Evolutionary conservation across 2,888 invertebrate species (phyloP), one percentile per base, ranked within the genome.

Genomic region (Sesia apiformis): DNA sequence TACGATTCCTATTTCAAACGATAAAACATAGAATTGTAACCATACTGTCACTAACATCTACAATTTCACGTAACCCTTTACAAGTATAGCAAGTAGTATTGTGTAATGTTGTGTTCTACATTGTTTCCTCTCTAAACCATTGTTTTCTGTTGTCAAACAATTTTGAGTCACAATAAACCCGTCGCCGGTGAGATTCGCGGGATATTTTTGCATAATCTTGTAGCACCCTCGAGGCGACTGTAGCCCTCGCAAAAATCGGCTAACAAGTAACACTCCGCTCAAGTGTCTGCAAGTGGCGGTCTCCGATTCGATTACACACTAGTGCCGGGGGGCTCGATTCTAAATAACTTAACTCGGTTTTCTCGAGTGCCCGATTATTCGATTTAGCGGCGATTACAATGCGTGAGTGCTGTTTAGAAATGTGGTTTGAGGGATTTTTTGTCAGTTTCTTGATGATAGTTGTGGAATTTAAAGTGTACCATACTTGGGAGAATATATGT

Each of bases 221-320:
- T 57, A 59, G 63, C 64, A 62, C 69, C 69, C 73, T 63, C 64
- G 68, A 61, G 72, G 61, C 60, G 54, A 53, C 56, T 53, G 52
- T 52, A 62, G 55, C 67, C 68, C 71, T 65, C 73, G 73, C 81
- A 79, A 84, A 83, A 84, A 82, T 81, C 79, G 76, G 76, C 83
- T 83, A 86, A 87, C 86, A 85, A 77, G 86, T 85, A 85, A 84
- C 86, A 81, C 84, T 84, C 66, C 67, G 69, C 76, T 81, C 73
- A 74, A 83, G 84, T 81, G 82, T 71, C 74, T 66, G 73, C 81
- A 83, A 87, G 87, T 86, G 87, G 78, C 76, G 80, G 84, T 82
- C 84, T 78, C 72, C 70, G 72, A 88, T 84, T 87, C 87, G 85
- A 86, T 87, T 88, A 87, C 81, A 64, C 75, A 74, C 66, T 80